A percentile compares a stretch with the other conserved stretches of the same genome.
Evolutionary conservation across 1,140 invertebrate genomes (phyloP).

Genomic region (Euglossa dilemma): DNA sequence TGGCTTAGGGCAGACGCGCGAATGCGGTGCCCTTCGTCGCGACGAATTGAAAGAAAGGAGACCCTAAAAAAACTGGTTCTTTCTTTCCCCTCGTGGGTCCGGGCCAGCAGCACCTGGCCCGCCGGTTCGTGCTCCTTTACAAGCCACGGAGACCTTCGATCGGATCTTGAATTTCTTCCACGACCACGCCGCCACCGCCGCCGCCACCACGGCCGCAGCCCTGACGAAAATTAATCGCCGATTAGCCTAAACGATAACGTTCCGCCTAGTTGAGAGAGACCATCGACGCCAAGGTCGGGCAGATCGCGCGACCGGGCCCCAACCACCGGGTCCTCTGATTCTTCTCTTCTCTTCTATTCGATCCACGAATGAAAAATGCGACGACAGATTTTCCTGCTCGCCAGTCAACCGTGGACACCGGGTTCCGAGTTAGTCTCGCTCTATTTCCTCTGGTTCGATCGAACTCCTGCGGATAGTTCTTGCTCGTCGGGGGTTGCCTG

Average conservation of each 20-base stretch:
- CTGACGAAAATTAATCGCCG: slow-evolving; percentile 62
- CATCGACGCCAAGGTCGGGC: not conserved
- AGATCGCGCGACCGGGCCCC: not conserved
- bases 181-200: slow-evolving; percentile 8
- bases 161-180: slow-evolving; percentile 65
- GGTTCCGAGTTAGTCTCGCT: not conserved
- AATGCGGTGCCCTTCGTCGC: slow-evolving; percentile 67
- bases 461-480: not conserved
- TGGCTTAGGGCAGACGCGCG: slow-evolving; percentile 45
- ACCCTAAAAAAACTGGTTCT: slow-evolving; percentile 69
- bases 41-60: slow-evolving; percentile 71
- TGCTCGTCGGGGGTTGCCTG: not conserved
- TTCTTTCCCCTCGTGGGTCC: slow-evolving; percentile 65
- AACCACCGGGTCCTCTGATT: too few species aligned
- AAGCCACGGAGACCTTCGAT: slow-evolving; percentile 61
- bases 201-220: not conserved
- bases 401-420: not conserved
- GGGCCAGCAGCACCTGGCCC: slow-evolving; percentile 63
- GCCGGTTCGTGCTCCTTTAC: slow-evolving; percentile 61
- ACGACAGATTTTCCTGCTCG: slow-evolving; percentile 3
- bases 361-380: not conserved
- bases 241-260: slow-evolving; percentile 63
- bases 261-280: slow-evolving; percentile 26
- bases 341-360: too few species aligned
- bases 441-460: not conserved